phyloP scores from a whole-genome alignment of 2,888 invertebrate species.

The Girardia tigrina region DNA sequence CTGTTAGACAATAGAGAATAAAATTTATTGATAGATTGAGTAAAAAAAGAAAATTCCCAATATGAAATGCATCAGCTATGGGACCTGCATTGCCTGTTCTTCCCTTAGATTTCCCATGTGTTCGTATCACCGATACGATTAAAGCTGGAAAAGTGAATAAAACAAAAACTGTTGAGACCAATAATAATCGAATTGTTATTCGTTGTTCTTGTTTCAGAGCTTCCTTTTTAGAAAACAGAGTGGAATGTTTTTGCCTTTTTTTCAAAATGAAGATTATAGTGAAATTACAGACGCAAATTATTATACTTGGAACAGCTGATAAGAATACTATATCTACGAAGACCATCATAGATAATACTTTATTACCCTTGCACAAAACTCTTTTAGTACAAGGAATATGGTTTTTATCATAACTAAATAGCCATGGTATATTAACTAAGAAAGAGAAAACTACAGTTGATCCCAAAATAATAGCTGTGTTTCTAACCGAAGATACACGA shows the following conservation, averaged over 20 bases:
- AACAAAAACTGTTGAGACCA: conserved; percentile 14
- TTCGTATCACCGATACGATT: background rate
- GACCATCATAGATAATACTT: background rate
- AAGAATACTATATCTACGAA: background rate
- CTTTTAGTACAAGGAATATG: background rate
- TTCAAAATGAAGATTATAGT: background rate
- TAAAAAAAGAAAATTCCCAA: conserved; percentile 29
- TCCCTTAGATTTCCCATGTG: background rate
- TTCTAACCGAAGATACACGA: background rate
- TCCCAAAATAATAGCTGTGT: background rate
- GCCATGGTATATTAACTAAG: background rate
- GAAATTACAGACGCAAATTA: background rate
- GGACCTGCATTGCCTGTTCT: background rate
- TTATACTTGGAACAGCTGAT: background rate
- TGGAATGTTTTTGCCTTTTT: conserved; percentile 2
- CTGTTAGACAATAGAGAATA: conserved; percentile 35
- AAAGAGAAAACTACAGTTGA: background rate
- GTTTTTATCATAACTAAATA: background rate
- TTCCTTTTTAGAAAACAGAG: conserved; percentile 9
- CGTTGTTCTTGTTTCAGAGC: background rate
- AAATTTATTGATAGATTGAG: conserved; percentile 32
- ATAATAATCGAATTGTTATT: background rate
- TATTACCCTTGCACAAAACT: background rate
- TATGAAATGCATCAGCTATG: conserved; percentile 29
- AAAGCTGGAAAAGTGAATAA: background rate